phyloP scores from a whole-genome alignment of 2,113 vertebrate genomes.

The Solea solea region DNA sequence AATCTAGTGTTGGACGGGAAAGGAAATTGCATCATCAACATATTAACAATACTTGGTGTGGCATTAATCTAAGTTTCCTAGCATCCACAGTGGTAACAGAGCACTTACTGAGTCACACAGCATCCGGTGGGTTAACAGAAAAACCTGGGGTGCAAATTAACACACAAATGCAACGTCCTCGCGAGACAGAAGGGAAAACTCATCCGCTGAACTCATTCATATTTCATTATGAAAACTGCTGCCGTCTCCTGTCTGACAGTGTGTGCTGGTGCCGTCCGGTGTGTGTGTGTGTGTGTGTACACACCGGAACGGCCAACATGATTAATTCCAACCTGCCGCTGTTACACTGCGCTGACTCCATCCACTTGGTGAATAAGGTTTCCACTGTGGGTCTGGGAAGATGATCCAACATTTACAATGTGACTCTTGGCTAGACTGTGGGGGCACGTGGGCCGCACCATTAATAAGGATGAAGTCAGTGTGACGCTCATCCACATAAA shows the following conservation, averaged over 20 bases:
- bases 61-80: slow-evolving; percentile 4
- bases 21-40: no score
- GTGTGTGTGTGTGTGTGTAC: slow-evolving; percentile 2
- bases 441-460: neutral
- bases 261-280: neutral
- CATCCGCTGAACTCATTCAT: neutral
- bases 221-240: slow-evolving; percentile 30
- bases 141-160: no score
- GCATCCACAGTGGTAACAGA: neutral
- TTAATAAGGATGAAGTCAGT: slow-evolving; percentile 30
- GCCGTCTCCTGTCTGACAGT: slow-evolving; percentile 13
- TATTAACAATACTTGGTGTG: neutral
- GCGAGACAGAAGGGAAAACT: no score
- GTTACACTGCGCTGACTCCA: slow-evolving; percentile 10
- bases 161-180: no score
- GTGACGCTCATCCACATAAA: slow-evolving; percentile 4
- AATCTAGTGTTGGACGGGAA: no score
- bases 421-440: neutral
- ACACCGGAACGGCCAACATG: slow-evolving; percentile 20
- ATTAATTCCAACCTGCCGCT: slow-evolving; percentile 33
- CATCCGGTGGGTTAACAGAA: no score
- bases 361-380: neutral
- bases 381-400: neutral
- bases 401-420: slow-evolving; percentile 17
- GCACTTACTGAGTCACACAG: no score